Base-by-base conservation (phyloP, 2,888 invertebrate genomes). In the Lampropteryx suffumata region DNA sequence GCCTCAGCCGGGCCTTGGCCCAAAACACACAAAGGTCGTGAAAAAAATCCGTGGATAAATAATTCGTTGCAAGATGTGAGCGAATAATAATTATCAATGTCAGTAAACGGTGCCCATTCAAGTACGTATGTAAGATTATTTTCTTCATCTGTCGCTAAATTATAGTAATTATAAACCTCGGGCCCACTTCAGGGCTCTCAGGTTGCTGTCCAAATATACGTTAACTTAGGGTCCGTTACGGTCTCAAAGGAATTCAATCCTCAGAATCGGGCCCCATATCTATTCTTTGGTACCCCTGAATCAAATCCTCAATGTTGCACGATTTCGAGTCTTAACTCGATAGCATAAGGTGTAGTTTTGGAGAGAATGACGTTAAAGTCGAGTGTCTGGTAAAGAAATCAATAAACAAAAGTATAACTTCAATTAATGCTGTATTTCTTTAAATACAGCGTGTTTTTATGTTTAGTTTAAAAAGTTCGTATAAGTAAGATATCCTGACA, bases 151-250 rank as follows among this genome's bases (percentile, higher is more conserved):
- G 80, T 81, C 70, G 57, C 56, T 67, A 86, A 88, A 88, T 90
- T 87, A 90, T 85, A 79, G 89, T 87, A 89, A 89, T 90, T 90
- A 88, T 80, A 84, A 87, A 80, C 80, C 76, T 71, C 68, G 79
- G 80, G 81, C 76, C 79, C 83, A 87, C 89, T 90, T 78, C 73
- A 89, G 70, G 79, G 76, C 86, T 87, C 88, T 87, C 86, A 73
- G 84, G 71, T 87, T 86, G 83, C 83, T 88, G 87, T 88, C 89
- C 88, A 88, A 89, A 88, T 88, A 87, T 84, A 85, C 90, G 89
- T 89, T 90, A 69, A 85, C 87, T 89, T 89, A 69, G 88, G 88
- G 90, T 82, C 84, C 86, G 88, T 89, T 90, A 86, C 78, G 79
- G 70, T 71, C 79, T 79, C 72, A 82, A 88, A 84, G 81, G 84